A percentile compares a stretch with the other conserved stretches of the same genome.
These are phyloP conservation scores for Schlechtendalia chinensis DNA, from an alignment of 1,140 invertebrate genomes.

Conservation along the genomic window DNA sequence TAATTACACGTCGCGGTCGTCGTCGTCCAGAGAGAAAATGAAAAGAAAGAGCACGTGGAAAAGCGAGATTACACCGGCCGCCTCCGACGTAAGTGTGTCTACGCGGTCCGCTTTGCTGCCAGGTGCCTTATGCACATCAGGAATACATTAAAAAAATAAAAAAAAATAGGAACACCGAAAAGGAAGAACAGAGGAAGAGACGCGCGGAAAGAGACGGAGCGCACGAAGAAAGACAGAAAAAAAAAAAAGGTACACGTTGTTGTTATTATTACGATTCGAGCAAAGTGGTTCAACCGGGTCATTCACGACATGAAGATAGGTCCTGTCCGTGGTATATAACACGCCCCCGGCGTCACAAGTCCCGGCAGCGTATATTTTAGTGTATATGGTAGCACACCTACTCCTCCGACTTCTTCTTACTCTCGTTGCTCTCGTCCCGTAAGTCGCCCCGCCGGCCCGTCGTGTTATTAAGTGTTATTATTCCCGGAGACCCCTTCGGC, in stretches of 20 bases:
- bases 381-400: slow-evolving; percentile 16
- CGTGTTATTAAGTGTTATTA: slow-evolving; percentile 46
- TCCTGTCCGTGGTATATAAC: slow-evolving; percentile 7
- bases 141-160: slow-evolving; percentile 49
- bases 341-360: slow-evolving; percentile 16
- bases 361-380: not conserved
- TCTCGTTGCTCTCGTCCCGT: not conserved
- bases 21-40: not conserved
- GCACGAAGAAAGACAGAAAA: not conserved
- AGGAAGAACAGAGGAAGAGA: too few species aligned
- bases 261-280: slow-evolving; percentile 30
- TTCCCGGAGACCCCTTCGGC: slow-evolving; percentile 1
- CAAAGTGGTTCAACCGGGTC: slow-evolving; percentile 42
- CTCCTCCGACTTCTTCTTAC: not conserved
- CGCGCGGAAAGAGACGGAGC: not conserved
- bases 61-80: slow-evolving; percentile 28
- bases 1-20: not conserved
- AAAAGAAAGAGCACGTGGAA: not conserved
- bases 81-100: not conserved
- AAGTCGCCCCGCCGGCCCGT: slow-evolving; percentile 7
- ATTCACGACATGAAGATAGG: slow-evolving; percentile 48
- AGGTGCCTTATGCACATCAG: slow-evolving; percentile 48
- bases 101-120: slow-evolving; percentile 21
- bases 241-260: slow-evolving; percentile 32
- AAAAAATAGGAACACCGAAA: not conserved